Percentiles rank a stretch among this genome's conserved stretches.
These are phyloP conservation scores for Drosophila leonis DNA, from an alignment of 2,888 invertebrate genomes.

Conservation along the genomic window DNA sequence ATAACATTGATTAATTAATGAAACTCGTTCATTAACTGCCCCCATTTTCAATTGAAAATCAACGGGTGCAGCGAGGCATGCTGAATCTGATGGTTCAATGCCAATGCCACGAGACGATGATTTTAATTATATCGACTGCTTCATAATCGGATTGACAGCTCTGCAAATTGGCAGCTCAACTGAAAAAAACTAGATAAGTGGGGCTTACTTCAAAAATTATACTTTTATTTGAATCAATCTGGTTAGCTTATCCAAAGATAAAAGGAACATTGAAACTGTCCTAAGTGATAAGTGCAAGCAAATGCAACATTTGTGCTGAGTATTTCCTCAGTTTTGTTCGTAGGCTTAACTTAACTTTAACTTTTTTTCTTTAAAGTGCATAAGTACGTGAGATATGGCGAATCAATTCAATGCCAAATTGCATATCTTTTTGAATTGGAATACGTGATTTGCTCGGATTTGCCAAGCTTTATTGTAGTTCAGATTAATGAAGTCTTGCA, in stretches of 20 bases:
- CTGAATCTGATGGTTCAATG: conserved; percentile 37
- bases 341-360: too few species aligned
- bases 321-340: background rate
- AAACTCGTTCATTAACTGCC: conserved; percentile 13
- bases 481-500: conserved; percentile 29
- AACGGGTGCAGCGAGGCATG: conserved; percentile 46
- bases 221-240: background rate
- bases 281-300: background rate
- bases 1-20: conserved; percentile 52
- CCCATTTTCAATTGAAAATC: conserved; percentile 33
- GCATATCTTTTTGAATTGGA: background rate
- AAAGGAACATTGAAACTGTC: background rate
- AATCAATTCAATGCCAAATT: background rate
- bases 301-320: background rate
- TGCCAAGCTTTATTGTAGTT: conserved; percentile 3
- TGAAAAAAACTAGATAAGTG: conserved; percentile 13
- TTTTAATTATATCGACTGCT: conserved; percentile 16
- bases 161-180: conserved; percentile 46
- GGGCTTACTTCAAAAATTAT: background rate
- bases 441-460: accelerated
- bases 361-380: background rate
- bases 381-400: background rate
- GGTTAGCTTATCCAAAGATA: background rate
- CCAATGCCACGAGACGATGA: conserved; percentile 31
- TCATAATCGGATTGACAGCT: conserved; percentile 37